Percentiles rank a stretch among this genome's conserved stretches.
These are phyloP conservation scores for Atta texana DNA, from an alignment of 1,140 invertebrate genomes.

Conservation along the genomic window DNA sequence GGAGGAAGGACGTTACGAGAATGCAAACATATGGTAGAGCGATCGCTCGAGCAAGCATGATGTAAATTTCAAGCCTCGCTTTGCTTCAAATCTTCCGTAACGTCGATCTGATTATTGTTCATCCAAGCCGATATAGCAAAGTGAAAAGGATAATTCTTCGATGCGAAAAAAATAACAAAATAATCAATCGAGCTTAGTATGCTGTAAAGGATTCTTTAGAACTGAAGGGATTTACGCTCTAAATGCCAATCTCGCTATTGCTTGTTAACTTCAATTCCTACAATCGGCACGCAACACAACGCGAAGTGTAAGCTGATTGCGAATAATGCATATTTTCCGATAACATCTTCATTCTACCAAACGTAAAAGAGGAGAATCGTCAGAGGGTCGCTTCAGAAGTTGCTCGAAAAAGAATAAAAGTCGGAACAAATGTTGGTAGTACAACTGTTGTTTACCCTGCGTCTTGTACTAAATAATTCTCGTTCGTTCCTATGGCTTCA, in stretches of 20 bases:
- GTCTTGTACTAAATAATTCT: conserved; percentile 62
- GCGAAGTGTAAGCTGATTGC: conserved; percentile 20
- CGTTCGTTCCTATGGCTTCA: conserved; percentile 53
- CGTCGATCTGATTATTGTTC: conserved; percentile 50
- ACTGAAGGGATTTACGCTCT: background rate
- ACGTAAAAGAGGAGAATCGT: conserved; percentile 1
- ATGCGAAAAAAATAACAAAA: background rate
- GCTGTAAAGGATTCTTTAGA: conserved; percentile 13
- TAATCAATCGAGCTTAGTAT: conserved; percentile 11
- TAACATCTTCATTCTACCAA: conserved; percentile 31
- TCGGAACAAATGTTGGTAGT: conserved; percentile 59
- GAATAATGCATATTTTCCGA: conserved; percentile 45
- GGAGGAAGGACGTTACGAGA: conserved; percentile 41
- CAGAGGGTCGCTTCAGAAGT: conserved; percentile 33
- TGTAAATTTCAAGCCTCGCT: conserved; percentile 73
- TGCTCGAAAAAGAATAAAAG: conserved; percentile 31
- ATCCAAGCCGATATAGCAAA: background rate
- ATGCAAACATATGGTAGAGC: conserved; percentile 72
- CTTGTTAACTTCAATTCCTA: conserved; percentile 22
- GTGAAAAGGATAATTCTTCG: conserved; percentile 8
- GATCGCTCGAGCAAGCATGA: conserved; percentile 67
- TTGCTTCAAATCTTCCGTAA: conserved; percentile 52
- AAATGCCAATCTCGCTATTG: conserved; percentile 22
- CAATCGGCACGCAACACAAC: conserved; percentile 6
- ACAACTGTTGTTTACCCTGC: conserved; percentile 55